These are phyloP conservation scores for Salvelinus namaycush DNA, from an alignment of 2,113 vertebrate species.

Conservation along the genomic window DNA sequence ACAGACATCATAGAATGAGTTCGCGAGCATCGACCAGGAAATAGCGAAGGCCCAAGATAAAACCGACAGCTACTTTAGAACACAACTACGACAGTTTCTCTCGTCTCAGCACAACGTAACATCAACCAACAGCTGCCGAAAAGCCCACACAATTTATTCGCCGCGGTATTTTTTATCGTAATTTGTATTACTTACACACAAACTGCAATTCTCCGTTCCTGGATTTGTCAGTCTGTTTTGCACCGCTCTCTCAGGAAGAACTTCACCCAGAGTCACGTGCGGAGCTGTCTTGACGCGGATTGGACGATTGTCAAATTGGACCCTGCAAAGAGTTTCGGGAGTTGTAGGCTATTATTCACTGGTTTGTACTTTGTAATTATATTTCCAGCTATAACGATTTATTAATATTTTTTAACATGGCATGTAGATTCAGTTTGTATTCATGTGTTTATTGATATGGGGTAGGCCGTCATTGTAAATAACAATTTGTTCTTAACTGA, in stretches of 20 bases:
- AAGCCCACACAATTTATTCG: background rate
- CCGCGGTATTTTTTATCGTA: background rate
- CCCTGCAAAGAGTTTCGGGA: slow-evolving; percentile 33
- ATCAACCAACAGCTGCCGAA: background rate
- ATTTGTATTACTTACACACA: slow-evolving; percentile 62
- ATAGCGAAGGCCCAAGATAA: slow-evolving; percentile 58
- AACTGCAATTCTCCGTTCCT: slow-evolving; percentile 60
- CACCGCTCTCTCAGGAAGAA: slow-evolving; percentile 56
- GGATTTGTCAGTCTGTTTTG: slow-evolving; percentile 54
- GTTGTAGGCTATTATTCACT: slow-evolving; percentile 25
- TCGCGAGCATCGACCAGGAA: slow-evolving; percentile 59
- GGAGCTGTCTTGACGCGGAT: slow-evolving; percentile 38
- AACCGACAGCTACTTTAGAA: slow-evolving; percentile 28
- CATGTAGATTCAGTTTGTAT: background rate
- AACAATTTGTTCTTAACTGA: too few relatives aligned
- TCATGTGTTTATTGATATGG: background rate
- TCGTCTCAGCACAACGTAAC: background rate
- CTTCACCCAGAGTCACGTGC: slow-evolving; percentile 53
- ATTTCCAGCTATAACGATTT: background rate
- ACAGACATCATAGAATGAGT: slow-evolving; percentile 36
- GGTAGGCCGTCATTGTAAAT: background rate
- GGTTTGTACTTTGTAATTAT: background rate
- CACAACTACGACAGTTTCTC: background rate
- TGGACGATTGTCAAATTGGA: slow-evolving; percentile 39
- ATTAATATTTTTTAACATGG: background rate